Conservation (phyloP, 1,140 invertebrate genomes). For the Scylla paramamosain region DNA sequence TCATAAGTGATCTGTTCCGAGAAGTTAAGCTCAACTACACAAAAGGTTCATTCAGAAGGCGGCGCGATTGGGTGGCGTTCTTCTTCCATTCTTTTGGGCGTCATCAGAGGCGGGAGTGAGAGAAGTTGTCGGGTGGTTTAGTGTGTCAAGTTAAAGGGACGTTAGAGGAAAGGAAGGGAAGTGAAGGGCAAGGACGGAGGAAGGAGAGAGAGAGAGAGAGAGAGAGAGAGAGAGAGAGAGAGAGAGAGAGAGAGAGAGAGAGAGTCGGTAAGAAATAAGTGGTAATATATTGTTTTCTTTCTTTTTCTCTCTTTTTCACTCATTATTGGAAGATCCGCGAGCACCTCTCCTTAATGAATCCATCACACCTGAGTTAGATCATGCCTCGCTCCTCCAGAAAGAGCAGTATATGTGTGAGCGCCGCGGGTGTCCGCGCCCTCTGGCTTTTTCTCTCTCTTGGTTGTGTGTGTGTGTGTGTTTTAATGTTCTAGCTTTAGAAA, state of each 20-base stretch:
- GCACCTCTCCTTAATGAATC: not conserved
- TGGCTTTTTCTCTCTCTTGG: not conserved
- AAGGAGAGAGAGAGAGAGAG: not conserved
- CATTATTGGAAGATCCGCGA: too few relatives aligned
- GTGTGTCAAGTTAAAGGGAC: not conserved
- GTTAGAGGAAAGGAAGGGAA: not conserved
- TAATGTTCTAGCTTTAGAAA: too few relatives aligned
- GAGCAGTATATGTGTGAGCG: not conserved
- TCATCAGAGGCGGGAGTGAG: too few relatives aligned
- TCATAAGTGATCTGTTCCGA: too few relatives aligned
- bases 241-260: not conserved
- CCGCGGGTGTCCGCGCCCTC: not conserved
- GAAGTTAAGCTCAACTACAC: too few relatives aligned
- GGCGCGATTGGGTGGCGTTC: too few relatives aligned
- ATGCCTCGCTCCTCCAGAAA: not conserved
- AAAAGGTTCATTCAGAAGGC: too few relatives aligned
- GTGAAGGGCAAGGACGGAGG: not conserved
- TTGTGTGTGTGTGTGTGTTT: too few relatives aligned
- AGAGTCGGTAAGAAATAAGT: not conserved
- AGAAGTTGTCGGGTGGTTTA: too few relatives aligned
- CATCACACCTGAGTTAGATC: slow-evolving; percentile 8
- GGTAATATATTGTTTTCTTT: not conserved
- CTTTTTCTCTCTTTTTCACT: not conserved
- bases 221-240: slow-evolving; percentile 20
- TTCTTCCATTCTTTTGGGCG: too few relatives aligned